phyloP scores from a whole-genome alignment of 2,797 vertebrate species.

The Myotis pilosus region DNA sequence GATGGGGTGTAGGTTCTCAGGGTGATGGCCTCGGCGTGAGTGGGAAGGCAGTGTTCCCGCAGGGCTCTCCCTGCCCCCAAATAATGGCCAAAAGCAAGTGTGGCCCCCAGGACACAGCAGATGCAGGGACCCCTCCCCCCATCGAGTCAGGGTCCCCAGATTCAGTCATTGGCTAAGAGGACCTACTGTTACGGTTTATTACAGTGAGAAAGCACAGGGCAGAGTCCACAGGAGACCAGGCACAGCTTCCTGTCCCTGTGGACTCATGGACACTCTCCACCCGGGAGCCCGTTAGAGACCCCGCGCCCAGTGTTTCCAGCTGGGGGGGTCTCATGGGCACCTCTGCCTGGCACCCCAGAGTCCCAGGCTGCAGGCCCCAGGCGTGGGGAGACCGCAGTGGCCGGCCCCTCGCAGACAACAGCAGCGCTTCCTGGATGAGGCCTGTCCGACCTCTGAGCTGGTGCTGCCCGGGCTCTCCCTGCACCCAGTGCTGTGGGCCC shows the following conservation, averaged over 20 bases:
- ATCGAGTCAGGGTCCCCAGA: not conserved
- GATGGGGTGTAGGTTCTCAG: not conserved
- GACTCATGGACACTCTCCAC: not conserved
- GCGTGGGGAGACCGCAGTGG: too few species aligned
- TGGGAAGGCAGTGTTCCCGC: not conserved
- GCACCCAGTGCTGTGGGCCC: too few species aligned
- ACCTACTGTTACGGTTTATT: not conserved
- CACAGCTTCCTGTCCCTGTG: rapidly evolving
- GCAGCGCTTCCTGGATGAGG: not conserved
- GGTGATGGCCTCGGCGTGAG: too few species aligned
- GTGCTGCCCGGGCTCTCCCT: not conserved
- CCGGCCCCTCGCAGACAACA: not conserved
- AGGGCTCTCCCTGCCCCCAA: not conserved
- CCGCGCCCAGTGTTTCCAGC: not conserved
- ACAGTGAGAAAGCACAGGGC: not conserved
- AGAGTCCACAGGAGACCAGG: rapidly evolving
- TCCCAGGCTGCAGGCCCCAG: not conserved
- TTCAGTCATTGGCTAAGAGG: not conserved
- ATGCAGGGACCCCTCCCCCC: not conserved
- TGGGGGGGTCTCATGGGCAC: too few species aligned
- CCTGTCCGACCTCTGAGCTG: not conserved
- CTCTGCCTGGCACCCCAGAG: not conserved
- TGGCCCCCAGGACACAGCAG: not conserved
- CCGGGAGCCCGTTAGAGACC: not conserved
- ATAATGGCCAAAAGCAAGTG: not conserved